Percentiles rank a stretch among this genome's conserved stretches.
Conservation (phyloP, 2,888 invertebrate genomes). For the Dicyrtomina minuta region DNA sequence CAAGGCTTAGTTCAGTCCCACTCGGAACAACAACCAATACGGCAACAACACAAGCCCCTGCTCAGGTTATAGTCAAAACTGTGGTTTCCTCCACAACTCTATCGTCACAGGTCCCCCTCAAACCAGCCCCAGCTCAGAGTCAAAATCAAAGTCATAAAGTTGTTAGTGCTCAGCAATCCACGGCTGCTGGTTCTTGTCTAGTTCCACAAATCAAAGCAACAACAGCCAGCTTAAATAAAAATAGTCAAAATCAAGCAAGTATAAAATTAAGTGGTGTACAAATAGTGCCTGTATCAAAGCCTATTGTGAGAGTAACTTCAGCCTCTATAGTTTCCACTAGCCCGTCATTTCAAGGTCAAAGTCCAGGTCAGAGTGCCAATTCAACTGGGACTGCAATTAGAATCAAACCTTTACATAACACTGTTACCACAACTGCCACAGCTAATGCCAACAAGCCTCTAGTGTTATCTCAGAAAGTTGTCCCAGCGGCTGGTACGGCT, state of each 20-base stretch:
- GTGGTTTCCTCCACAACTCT: constrained; percentile 1
- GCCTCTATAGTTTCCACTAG: background rate
- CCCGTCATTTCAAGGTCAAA: background rate
- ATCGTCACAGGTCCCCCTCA: background rate
- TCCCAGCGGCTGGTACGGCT: background rate
- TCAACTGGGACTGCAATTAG: background rate
- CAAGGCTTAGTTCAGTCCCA: too few species aligned
- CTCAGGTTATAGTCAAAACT: constrained; percentile 1
- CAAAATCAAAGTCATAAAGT: background rate
- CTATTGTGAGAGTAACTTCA: background rate
- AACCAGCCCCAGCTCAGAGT: background rate
- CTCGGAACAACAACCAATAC: background rate
- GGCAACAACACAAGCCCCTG: background rate
- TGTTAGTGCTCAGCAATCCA: background rate
- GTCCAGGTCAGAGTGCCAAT: background rate
- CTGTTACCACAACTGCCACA: background rate
- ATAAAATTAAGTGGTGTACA: background rate
- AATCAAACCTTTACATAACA: background rate
- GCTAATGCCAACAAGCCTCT: background rate
- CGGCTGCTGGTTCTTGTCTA: background rate
- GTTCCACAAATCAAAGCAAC: background rate
- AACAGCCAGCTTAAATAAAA: background rate
- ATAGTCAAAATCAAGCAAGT: background rate
- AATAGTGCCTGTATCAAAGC: constrained; percentile 4
- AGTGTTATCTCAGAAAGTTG: background rate